Evolutionary conservation across 2,797 vertebrate species (phyloP).

Genomic region (Falco novaeseelandiae): DNA sequence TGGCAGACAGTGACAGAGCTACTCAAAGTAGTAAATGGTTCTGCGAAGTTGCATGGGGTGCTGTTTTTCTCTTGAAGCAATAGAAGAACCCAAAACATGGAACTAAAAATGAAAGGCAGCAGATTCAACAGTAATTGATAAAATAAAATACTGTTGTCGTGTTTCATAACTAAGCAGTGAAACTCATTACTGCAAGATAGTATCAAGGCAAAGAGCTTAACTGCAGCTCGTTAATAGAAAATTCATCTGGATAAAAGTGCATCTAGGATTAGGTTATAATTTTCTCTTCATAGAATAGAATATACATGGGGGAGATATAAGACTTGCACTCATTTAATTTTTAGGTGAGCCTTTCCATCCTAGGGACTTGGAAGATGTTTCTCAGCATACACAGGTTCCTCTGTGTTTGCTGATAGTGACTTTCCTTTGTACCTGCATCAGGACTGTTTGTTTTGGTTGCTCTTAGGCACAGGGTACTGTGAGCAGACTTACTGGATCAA

Average conservation of each 20-base stretch:
- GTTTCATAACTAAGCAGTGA: not conserved
- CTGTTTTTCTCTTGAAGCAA: not conserved
- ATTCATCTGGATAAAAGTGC: constrained; percentile 26
- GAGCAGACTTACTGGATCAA: not conserved
- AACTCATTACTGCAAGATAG: not conserved
- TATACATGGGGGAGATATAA: not conserved
- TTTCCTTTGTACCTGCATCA: not conserved
- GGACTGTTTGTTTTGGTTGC: not conserved
- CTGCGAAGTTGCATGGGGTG: not conserved
- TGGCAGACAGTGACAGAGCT: not conserved
- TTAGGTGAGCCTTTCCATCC: not conserved
- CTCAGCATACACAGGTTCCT: not conserved
- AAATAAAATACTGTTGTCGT: constrained; percentile 11
- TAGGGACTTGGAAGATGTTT: not conserved
- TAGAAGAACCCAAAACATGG: not conserved
- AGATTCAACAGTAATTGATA: not conserved
- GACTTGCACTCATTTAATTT: not conserved
- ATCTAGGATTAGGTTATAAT: constrained; percentile 24
- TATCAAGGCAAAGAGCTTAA: constrained; percentile 15
- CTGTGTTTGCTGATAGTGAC: not conserved
- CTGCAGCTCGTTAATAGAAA: constrained; percentile 6
- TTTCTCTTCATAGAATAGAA: not conserved
- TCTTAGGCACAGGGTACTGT: not conserved
- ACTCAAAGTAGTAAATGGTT: not conserved
- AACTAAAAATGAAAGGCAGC: not conserved